Evolutionary conservation across 2,797 vertebrate species (phyloP), one percentile per base, ranked within the genome.

Genomic region (Eurystomus glaucurus): DNA sequence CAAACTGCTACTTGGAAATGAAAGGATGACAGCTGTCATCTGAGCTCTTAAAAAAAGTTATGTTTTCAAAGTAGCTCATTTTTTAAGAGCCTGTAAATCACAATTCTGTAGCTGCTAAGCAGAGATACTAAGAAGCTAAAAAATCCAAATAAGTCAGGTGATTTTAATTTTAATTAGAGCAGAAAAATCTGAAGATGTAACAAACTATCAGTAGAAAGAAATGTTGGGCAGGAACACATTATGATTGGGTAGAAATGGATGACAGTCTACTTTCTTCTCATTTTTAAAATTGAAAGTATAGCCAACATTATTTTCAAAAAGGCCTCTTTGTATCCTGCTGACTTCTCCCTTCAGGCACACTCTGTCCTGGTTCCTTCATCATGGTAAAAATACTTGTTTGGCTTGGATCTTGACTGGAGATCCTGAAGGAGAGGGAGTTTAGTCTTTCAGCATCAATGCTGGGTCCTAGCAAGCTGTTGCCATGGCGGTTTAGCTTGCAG

Each of bases 21-120:
- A 77, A 95, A 84, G 48, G 43, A 57, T 85, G 84, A 90, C 57
- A 80, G 45, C n/a, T 39, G 54, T 92, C 58, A 95, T 89, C 86
- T 62, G 51, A 85, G 46, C 61, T 91, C 31, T 82, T 81, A 6
- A 65, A 78, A 43, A 89, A 85, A 83, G 70, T 91, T 93, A 80
- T 10, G 23, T 80, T 95, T 92, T 91, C 33, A 65, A 83, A 91
- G 81, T 31, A 88, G 68, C 29, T 85, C 5, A 6, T 57, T 80
- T 92, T 85, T 91, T 61, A 71, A 37, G 21, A 50, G 23, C 74
- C 60, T 72, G 19, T 84, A 92, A 84, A 75, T 85, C 51, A 57
- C 18, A 29, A 88, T 91, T 76, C 35, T 88, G n/a, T 61, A 65
- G 33, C 26, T 80, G 23, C 51, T 91, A 62, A 74, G 25, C 37